phyloP scores from a whole-genome alignment of 2,113 vertebrate genomes.

The Phaethon lepturus region DNA sequence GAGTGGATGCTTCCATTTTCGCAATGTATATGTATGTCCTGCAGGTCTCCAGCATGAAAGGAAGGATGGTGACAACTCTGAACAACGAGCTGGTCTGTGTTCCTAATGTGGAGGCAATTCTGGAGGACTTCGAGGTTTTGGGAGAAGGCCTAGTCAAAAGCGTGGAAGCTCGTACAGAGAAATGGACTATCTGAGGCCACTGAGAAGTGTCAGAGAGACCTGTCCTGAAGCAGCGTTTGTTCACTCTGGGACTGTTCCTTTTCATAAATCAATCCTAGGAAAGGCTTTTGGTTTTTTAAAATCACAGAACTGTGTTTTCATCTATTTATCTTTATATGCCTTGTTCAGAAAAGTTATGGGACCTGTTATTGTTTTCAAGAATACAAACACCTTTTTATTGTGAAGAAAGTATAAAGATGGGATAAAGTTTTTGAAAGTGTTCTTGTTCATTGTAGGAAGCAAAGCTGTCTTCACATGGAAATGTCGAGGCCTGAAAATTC shows the following conservation, averaged over 20 bases:
- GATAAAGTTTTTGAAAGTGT: not conserved
- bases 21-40: not conserved
- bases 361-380: not conserved
- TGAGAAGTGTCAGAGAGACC: not conserved
- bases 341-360: not conserved
- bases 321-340: conserved; percentile 16
- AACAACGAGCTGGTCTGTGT: conserved; percentile 72
- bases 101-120: conserved; percentile 91
- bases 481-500: not conserved
- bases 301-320: not conserved
- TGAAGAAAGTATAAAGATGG: not conserved
- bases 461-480: not conserved
- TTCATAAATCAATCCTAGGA: not conserved
- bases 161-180: conserved; percentile 87
- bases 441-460: not conserved
- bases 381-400: not conserved
- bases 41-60: conserved; percentile 85
- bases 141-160: conserved; percentile 88
- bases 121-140: conserved; percentile 89
- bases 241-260: not conserved
- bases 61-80: conserved; percentile 75
- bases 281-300: not conserved
- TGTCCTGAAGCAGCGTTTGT: not conserved
- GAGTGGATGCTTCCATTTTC: not conserved
- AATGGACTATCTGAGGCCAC: conserved; percentile 85